phyloP scores from a whole-genome alignment of 37 sponge, comb jelly and placozoan species.

The Diacarnus erythraeanus region DNA sequence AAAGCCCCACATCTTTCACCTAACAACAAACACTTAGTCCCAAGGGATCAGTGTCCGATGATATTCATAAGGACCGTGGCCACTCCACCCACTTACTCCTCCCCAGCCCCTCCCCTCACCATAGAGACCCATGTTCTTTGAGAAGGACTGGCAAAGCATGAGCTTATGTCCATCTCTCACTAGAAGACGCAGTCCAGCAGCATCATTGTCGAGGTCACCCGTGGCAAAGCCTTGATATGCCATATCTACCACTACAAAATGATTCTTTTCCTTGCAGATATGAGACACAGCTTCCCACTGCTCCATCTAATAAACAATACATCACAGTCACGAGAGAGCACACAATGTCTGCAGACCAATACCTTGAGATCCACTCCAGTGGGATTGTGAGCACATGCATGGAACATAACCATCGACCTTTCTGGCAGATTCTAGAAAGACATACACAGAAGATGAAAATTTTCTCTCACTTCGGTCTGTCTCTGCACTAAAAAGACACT shows the following conservation, averaged over 20 bases:
- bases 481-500: no score
- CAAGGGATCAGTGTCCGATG: not conserved
- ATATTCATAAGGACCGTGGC: not conserved
- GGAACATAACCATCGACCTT: conserved; percentile 80
- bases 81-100: not conserved
- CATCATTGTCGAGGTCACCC: conserved; percentile 86
- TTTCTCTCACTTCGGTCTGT: no score
- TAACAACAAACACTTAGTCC: conserved; percentile 1
- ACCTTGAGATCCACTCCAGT: conserved; percentile 91
- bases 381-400: conserved; percentile 98
- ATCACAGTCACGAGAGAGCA: no score
- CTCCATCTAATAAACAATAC: conserved; percentile 42
- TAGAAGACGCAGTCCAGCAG: conserved; percentile 84
- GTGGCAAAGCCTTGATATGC: conserved; percentile 98
- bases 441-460: not conserved
- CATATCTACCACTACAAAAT: conserved; percentile 89
- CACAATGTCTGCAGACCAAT: no score
- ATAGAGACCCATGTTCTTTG: conserved; percentile 99
- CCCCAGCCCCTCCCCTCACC: conserved; percentile 50
- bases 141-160: conserved; percentile 89
- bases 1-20: conserved; percentile 89
- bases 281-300: conserved; percentile 91
- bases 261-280: conserved; percentile 75
- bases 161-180: conserved; percentile 81
- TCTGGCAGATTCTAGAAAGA: conserved; percentile 66